Conservation (phyloP, 2,113 vertebrate genomes). For the Blennius ocellaris region DNA sequence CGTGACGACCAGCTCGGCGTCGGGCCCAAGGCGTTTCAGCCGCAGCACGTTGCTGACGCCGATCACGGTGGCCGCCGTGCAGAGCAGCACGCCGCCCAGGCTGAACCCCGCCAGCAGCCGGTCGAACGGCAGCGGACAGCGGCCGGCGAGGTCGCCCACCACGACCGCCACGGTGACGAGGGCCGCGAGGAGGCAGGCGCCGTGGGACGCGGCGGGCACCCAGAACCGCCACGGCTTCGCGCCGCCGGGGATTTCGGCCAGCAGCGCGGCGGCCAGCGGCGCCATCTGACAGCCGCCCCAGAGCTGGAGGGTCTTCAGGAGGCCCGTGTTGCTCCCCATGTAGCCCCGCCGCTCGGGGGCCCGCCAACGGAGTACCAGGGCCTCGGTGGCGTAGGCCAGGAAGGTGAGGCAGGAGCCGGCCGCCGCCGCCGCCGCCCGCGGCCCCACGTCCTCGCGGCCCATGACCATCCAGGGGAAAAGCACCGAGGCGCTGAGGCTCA, state of each 20-base stretch:
- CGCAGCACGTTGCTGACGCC: conserved; percentile 67
- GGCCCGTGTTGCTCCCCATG: conserved; percentile 80
- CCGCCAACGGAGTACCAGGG: conserved; percentile 61
- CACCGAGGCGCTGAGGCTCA: conserved; percentile 72
- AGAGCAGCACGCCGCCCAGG: conserved; percentile 73
- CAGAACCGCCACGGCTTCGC: conserved; percentile 44
- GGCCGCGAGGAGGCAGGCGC: conserved; percentile 72
- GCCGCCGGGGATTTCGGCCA: rapidly evolving
- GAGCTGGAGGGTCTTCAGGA: conserved; percentile 81
- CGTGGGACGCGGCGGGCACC: conserved; percentile 46
- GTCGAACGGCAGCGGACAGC: conserved; percentile 78
- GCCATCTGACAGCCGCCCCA: conserved; percentile 76
- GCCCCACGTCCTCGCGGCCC: rapidly evolving
- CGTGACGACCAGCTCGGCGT: conserved; percentile 42
- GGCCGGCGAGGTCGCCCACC: conserved; percentile 76
- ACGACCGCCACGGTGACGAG: conserved; percentile 73
- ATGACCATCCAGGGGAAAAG: conserved; percentile 66
- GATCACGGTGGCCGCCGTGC: conserved; percentile 71
- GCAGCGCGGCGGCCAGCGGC: conserved; percentile 45
- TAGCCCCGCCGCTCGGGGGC: conserved; percentile 76
- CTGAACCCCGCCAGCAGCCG: conserved; percentile 75
- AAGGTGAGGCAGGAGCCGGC: conserved; percentile 70
- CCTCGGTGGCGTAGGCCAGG: conserved; percentile 76
- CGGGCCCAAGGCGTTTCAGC: rapidly evolving
- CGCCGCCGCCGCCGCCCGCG: conserved; percentile 32